phyloP scores from a whole-genome alignment of 64 coral and sea anemone genomes.

The Actinia equina region DNA sequence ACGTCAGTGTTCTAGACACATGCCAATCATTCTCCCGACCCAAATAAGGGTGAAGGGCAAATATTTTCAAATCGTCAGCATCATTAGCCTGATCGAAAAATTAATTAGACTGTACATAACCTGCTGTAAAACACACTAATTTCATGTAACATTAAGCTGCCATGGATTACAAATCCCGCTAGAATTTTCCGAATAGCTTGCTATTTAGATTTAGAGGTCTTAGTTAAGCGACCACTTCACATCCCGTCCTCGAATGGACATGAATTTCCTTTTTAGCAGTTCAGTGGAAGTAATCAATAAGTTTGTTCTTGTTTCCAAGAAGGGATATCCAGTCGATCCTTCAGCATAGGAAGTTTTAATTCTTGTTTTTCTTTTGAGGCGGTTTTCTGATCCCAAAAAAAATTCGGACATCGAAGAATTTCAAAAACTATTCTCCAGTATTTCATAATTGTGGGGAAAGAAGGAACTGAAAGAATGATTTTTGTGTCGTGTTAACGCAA shows the following conservation, averaged over 20 bases:
- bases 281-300: neutral
- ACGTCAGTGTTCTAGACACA: neutral
- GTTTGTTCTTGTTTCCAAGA: neutral
- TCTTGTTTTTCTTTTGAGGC: neutral
- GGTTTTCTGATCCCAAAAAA: neutral
- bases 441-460: neutral
- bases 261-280: neutral
- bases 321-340: neutral
- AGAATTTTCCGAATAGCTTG: too few relatives aligned
- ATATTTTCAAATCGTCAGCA: slow-evolving; percentile 6
- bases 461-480: neutral
- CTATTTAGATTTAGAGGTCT: too few relatives aligned
- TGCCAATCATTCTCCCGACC: slow-evolving; percentile 9
- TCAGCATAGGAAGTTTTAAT: neutral
- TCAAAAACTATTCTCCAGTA: neutral
- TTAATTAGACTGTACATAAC: neutral
- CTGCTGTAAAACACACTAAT: neutral
- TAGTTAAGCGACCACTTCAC: neutral
- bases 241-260: neutral
- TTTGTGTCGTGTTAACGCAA: neutral
- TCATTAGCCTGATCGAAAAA: neutral
- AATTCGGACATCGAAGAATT: neutral
- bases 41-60: slow-evolving; percentile 10
- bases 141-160: neutral
- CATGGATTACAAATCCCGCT: neutral